Evolutionary conservation across 2,888 invertebrate species (phyloP).

Genomic region (Dicycla oo): DNA sequence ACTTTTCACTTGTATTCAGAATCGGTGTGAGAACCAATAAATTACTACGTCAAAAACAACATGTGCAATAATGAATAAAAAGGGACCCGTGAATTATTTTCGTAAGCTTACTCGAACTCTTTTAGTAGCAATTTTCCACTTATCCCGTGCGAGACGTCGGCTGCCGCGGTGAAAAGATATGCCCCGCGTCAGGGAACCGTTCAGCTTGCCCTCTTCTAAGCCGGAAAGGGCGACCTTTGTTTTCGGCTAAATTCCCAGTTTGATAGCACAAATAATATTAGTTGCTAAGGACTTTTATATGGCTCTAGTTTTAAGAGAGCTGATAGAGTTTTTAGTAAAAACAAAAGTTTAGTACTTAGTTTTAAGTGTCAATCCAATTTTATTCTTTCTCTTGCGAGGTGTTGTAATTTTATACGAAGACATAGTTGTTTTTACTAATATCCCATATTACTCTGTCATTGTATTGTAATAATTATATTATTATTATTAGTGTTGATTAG

Average conservation of each 20-base stretch:
- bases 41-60: slow-evolving; percentile 22
- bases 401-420: not conserved
- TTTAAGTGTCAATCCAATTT: not conserved
- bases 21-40: slow-evolving; percentile 16
- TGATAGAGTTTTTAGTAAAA: slow-evolving; percentile 31
- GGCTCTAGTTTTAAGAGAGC: slow-evolving; percentile 12
- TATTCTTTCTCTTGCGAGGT: not conserved
- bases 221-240: slow-evolving; percentile 92
- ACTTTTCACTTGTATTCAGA: slow-evolving; percentile 53
- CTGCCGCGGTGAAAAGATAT: slow-evolving; percentile 92
- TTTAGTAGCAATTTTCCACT: slow-evolving; percentile 93
- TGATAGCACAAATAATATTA: slow-evolving; percentile 78
- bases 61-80: slow-evolving; percentile 42
- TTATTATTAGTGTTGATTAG: slow-evolving; percentile 1
- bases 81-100: slow-evolving; percentile 51
- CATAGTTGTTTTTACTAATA: slow-evolving; percentile 38
- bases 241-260: slow-evolving; percentile 87
- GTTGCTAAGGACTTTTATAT: slow-evolving; percentile 61
- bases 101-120: slow-evolving; percentile 93
- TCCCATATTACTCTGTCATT: slow-evolving; percentile 1
- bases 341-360: not conserved
- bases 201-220: slow-evolving; percentile 92
- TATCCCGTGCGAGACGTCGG: slow-evolving; percentile 88
- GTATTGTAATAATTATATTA: not conserved
- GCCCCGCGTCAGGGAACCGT: slow-evolving; percentile 91